Evolutionary conservation across 2,113 vertebrate genomes (phyloP), one percentile per base, ranked within the genome.

Genomic region (Ophthalmolycus amberensis): DNA sequence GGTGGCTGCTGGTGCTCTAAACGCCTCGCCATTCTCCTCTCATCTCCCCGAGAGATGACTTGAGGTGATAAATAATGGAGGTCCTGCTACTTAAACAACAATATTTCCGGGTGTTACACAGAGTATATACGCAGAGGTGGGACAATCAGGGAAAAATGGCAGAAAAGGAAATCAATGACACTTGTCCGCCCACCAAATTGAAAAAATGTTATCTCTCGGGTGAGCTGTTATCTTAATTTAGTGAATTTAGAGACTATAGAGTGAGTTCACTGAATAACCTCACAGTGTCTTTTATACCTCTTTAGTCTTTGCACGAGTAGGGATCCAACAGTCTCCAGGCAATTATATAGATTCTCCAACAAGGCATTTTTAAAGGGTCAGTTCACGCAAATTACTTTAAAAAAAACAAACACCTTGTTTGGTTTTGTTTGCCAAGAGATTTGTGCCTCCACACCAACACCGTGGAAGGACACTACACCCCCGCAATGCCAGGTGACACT

Each of bases 81-180:
- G 40, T 52, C 9, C 76, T 56, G 20, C 32, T 34, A 74, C 73
- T 83, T 78, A 78, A 88, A 87, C 83, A 73, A 74, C 64, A 59
- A 76, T 38, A 78, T 65, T 77, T 86, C 79, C 44, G 9, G 60
- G 48, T 60, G 48, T 71, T 75, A 69, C 38, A 22, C 10, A 1
- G 46, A 46, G 16, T n/a, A 15, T 72, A 25, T 38, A 22, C 67
- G 52, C 77, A 34, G 58, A 79, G 74, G 80, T 72, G 70, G 62
- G 69, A 50, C n/a, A n/a, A 70, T 70, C 56, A 22, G 18, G 58
- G 42, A 60, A 22, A n/a, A 69, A 48, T 44, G 70, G 63, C 4
- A 63, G 77, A 66, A 32, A 77, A 75, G 48, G 77, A 83, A 87
- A 87, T 91, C 79, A 79, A 85, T 89, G 86, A 59, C 52, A 79